Conservation (phyloP, 2,888 invertebrate species). For the Lycaena phlaeas region DNA sequence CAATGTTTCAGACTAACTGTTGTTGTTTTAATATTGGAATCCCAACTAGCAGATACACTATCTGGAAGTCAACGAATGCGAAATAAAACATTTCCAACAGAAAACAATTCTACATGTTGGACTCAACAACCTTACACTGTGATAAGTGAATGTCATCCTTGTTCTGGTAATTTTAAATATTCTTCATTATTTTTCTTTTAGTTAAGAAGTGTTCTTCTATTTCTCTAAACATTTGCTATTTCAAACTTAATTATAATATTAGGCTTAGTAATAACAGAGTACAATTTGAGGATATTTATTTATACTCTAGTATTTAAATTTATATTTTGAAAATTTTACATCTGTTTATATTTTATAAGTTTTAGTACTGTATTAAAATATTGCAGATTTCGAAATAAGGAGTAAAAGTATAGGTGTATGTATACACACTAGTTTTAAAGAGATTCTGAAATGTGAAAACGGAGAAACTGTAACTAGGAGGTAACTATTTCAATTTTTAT, state of each 20-base stretch:
- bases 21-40: slow-evolving; percentile 86
- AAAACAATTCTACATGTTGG: slow-evolving; percentile 87
- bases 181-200: too few relatives aligned
- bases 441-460: slow-evolving; percentile 84
- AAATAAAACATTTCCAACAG: slow-evolving; percentile 78
- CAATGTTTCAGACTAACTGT: slow-evolving; percentile 80
- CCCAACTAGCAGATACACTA: slow-evolving; percentile 69
- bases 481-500: slow-evolving; percentile 38
- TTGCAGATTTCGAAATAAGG: slow-evolving; percentile 83
- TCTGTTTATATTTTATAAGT: too few relatives aligned
- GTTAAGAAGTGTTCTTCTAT: too few relatives aligned
- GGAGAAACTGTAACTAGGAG: slow-evolving; percentile 87
- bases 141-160: slow-evolving; percentile 87
- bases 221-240: not conserved
- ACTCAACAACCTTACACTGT: slow-evolving; percentile 80
- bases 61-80: slow-evolving; percentile 74
- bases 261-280: too few relatives aligned
- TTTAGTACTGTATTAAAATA: not conserved
- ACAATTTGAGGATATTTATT: too few relatives aligned
- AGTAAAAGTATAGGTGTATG: slow-evolving; percentile 88
- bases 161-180: slow-evolving; percentile 74
- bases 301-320: too few relatives aligned
- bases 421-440: slow-evolving; percentile 87
- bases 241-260: too few relatives aligned
- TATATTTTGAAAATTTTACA: too few relatives aligned